Evolutionary conservation across 2,888 invertebrate genomes (phyloP), one percentile per base, ranked within the genome.

Genomic region (Ophion costatus): DNA sequence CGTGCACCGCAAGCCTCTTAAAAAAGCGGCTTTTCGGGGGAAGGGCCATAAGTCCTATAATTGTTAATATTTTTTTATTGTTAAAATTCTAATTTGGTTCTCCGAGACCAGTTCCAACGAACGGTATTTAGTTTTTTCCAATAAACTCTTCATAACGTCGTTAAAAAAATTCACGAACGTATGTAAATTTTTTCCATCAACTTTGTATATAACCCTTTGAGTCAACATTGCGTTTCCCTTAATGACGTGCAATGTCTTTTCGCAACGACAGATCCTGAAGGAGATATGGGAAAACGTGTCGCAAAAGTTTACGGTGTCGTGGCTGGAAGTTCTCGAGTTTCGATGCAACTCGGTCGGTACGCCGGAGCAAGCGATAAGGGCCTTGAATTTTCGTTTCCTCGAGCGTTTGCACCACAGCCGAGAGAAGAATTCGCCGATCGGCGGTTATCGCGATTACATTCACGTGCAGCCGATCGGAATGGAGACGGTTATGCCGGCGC

Each of bases 261-360:
- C 83, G 87, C 88, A 82, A 85, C 91, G 92, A 3, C 90, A 97
- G 96, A 97, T 98, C 91, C 95, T 98, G 94, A 96, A 96, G 83
- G 95, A 96, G 84, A 96, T 97, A 88, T 96, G 97, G 95, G 97
- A 97, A 91, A 95, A 96, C 59, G 95, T 96, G 24, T 95, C 96
- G 75, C 94, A 95, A 80, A 92, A 94, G 20, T 94, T 94, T 84
- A 94, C 94, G 57, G 93, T 95, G 42, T 94, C 94, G 2, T 98
- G 97, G 97, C 93, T 95, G 59, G 96, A 97, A 86, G 95, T 98
- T 51, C 94, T 96, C 63, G 95, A 95, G 64, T 96, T 95, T 91
- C 94, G 97, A 0, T 95, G 95, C 88, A 94, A 94, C 20, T 94
- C 95, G 86, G 92, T 95, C 4, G 95, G 96, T 61, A 94, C 94